Base-by-base conservation (phyloP, 92 coral and sea anemone species). In the Phenganax marumi region DNA sequence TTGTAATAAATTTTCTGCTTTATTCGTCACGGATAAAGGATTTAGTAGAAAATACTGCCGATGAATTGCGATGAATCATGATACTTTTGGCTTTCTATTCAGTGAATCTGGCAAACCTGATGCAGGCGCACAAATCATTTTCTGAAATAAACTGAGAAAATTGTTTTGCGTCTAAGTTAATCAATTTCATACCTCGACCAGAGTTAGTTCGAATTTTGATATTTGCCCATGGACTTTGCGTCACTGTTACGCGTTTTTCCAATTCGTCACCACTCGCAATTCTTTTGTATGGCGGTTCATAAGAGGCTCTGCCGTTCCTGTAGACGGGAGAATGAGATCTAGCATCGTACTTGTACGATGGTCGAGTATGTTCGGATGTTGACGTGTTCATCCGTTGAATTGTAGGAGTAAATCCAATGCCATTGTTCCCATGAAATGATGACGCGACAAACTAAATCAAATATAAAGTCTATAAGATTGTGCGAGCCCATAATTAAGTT, bases 381-480 rank as follows among this genome's bases (percentile, higher is more conserved):
- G 83, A 63, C 10, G 81, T 56, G 26, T 60, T 63, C 16, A 78
- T 61, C 47, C 83, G 22, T 39, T 78, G 83, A 17, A 62, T 78
- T 7, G 73, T 88, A 51, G 93, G 97, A 24, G 90, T 89, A 58
- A 96, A 70, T 0, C 97, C 95, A 50, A 96, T 97, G 14, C 99
- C 99, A 62, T 96, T 96, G 88, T 96, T 96, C 0, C 99, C 99
- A 60, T 96, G 99, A 26, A 95, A 93, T 7, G 93, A 86, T 8
- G 96, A 91, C 3, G 98, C 88, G 9, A 93, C 91, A 79, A 87
- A 92, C 63, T 65, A 58, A 72, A 79, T 25, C 57, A 70, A 17
- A 33, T 33, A 62, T 18, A 46, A 13, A 11, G 16, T 2, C 49
- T 10, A 16, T n/a, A 24, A 48, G 47, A 10, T 14, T 53, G 63